phyloP scores from a whole-genome alignment of 2,113 vertebrate genomes.

The Patagioenas fasciata region DNA sequence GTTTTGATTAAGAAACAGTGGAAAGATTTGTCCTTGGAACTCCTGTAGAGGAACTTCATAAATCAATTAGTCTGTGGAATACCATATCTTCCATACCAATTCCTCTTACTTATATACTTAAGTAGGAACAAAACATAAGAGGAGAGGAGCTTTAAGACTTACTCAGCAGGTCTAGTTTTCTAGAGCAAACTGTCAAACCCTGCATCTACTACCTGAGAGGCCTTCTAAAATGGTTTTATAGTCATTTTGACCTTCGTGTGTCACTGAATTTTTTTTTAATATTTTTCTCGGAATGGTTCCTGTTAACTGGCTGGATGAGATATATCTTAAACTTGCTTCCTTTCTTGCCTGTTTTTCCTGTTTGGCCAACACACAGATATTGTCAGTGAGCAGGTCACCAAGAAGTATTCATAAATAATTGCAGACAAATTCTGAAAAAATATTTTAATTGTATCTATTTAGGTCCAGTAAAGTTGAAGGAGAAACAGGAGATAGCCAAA shows the following conservation, averaged over 20 bases:
- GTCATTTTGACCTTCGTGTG: not conserved
- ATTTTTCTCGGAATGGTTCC: not conserved
- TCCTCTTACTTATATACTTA: not conserved
- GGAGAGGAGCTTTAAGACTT: not conserved
- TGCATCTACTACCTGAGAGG: not conserved
- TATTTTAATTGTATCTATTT: not conserved
- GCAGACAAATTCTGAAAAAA: not conserved
- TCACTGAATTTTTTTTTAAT: not conserved
- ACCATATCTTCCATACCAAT: not conserved
- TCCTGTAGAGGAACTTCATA: not conserved
- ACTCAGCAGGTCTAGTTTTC: not conserved
- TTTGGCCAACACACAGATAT: not conserved
- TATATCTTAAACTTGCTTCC: not conserved
- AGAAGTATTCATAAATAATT: not conserved
- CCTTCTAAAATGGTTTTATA: not conserved
- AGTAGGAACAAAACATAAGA: not conserved
- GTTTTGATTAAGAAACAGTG: not conserved
- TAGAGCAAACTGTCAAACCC: not conserved
- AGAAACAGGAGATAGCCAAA: not conserved
- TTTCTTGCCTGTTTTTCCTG: not conserved
- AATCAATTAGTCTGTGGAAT: not conserved
- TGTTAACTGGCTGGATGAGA: not conserved
- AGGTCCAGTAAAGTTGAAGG: not conserved
- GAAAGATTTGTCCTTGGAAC: not conserved
- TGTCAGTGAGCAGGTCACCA: not conserved